phyloP scores from a whole-genome alignment of 2,888 invertebrate species.

The Andrena bicolor region DNA sequence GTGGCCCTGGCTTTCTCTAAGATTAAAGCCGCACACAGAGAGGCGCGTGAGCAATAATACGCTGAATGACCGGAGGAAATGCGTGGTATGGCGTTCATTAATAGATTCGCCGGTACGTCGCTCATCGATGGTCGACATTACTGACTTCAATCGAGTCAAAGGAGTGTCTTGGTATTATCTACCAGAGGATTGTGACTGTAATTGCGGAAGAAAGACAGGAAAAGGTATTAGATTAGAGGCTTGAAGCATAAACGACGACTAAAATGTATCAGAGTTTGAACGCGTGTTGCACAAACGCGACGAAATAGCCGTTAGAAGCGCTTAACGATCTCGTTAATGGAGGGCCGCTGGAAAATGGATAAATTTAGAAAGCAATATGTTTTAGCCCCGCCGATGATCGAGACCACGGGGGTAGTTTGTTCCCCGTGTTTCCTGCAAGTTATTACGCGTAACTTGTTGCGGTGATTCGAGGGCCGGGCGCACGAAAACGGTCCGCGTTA shows the following conservation, averaged over 20 bases:
- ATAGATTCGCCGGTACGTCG: not conserved
- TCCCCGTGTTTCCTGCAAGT: slow-evolving; percentile 8
- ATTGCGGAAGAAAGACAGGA: not conserved
- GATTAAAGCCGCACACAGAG: slow-evolving; percentile 35
- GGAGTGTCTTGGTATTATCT: no score
- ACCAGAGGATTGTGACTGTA: not conserved
- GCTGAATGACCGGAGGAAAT: slow-evolving; percentile 2
- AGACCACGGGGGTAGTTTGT: slow-evolving; percentile 6
- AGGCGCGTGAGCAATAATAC: not conserved
- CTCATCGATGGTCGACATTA: not conserved
- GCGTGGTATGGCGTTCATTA: slow-evolving; percentile 6
- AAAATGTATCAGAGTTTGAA: not conserved
- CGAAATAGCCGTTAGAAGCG: not conserved
- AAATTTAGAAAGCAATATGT: slow-evolving; percentile 37
- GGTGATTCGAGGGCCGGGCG: slow-evolving; percentile 2
- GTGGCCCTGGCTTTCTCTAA: no score
- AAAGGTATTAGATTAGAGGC: no score
- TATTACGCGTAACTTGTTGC: slow-evolving; percentile 32
- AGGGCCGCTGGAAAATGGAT: not conserved
- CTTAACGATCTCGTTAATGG: slow-evolving; percentile 40
- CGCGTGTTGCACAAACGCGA: not conserved
- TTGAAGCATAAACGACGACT: not conserved
- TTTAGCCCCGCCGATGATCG: slow-evolving; percentile 12
- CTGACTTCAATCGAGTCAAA: no score
- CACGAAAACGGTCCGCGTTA: slow-evolving; percentile 18